Conservation (phyloP, 2,797 vertebrate species). For the Buphagus erythrorhynchus region DNA sequence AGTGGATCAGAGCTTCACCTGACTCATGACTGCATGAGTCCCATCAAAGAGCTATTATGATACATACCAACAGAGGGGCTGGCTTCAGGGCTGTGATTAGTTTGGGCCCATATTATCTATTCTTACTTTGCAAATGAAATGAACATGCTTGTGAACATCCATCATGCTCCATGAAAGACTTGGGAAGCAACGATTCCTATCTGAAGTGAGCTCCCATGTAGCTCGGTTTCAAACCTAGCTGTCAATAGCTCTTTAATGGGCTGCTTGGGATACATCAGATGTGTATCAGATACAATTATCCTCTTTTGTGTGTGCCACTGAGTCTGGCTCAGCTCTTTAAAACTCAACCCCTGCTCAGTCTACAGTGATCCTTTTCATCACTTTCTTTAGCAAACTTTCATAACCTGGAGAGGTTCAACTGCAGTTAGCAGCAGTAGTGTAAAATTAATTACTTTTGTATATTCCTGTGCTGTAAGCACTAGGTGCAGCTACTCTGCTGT, state of each 20-base stretch:
- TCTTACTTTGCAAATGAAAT: background rate
- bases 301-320: background rate
- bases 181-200: background rate
- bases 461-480: slow-evolving; percentile 31
- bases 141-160: background rate
- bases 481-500: slow-evolving; percentile 29
- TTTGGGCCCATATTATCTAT: background rate
- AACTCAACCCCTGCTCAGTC: background rate
- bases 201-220: background rate
- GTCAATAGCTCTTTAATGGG: background rate
- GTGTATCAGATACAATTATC: background rate
- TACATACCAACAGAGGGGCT: background rate
- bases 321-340: background rate
- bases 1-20: background rate
- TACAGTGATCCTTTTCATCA: background rate
- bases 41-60: background rate
- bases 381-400: background rate
- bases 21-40: background rate
- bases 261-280: background rate
- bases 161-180: background rate
- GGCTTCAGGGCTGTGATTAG: background rate
- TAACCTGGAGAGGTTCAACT: slow-evolving; percentile 18
- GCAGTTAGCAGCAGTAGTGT: background rate
- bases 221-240: background rate
- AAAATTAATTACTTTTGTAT: slow-evolving; percentile 58